Base-by-base conservation (phyloP, 2,888 invertebrate species). In the Galerucella pusilla region DNA sequence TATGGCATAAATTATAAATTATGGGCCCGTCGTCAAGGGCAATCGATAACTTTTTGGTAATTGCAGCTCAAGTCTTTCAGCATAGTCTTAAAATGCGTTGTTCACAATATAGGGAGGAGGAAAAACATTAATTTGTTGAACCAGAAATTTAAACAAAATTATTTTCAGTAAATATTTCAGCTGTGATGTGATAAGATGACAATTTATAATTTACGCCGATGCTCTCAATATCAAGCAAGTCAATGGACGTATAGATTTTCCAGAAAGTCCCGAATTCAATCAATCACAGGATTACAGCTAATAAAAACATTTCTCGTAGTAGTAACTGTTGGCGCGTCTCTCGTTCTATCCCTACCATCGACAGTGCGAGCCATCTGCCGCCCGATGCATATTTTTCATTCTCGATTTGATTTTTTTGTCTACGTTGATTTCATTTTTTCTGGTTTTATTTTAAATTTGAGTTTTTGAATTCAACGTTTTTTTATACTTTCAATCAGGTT, bases 231-330 rank as follows among this genome's bases (percentile, higher is more conserved):
- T 16, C 57, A 57, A 57, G 61, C 16, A 65, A 65, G 64, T 45
- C 46, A 20, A 45, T 65, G 12, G 42, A 65, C 35, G 64, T 65
- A 65, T 65, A 65, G 64, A 65, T 65, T 65, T 46, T 45, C 12
- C 64, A 45, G 64, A 45, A 65, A 65, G 16, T 65, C 46, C 46
- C 46, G 85, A 85, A 86, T 84, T 86, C 86, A 85, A 88, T 88
- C 87, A 88, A 88, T 88, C 88, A 88, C 86, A 74, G 85, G 87
- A 88, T 88, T 88, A 87, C 86, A 85, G 87, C 87, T 87, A 87
- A 87, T 87, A 87, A 88, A 88, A 88, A 87, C 87, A 86, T 87
- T 87, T 86, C 85, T 86, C 87, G 85, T 85, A 86, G 85, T 85
- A 85, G 84, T 79, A 75, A 77, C 83, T 83, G 85, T 84, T 83